Evolutionary conservation across 1,140 invertebrate genomes (phyloP), one percentile per base, ranked within the genome.

Genomic region (Aphaenogaster ashmeadi): DNA sequence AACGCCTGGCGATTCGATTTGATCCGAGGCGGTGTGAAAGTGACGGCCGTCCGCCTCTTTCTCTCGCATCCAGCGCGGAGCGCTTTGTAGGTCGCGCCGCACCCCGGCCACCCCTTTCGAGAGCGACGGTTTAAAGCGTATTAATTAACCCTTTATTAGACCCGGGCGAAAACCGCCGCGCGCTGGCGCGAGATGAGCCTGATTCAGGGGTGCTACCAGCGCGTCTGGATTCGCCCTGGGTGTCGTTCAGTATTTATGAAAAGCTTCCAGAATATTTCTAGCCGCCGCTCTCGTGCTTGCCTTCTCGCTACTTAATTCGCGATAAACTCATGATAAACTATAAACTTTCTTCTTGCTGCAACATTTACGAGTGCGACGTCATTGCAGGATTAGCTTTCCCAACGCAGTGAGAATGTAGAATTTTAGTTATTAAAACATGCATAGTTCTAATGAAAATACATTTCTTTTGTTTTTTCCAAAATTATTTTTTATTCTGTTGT

Each of bases 101-200:
- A 87, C 87, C 90, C 86, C 88, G 69, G 66, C 80, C 77, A 84
- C 88, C 87, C 89, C 88, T 92, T 92, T 88, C 88, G 80, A 88
- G 91, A 92, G 90, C 91, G 88, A 91, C 88, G 92, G 92, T 95
- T 94, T 94, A 93, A 94, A 95, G 94, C 92, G 92, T 94, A 94
- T 94, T 95, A 95, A 95, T 95, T 95, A 95, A 95, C 94, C 93
- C 94, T 95, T 95, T 95, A 95, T 95, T 94, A 94, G 93, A 94
- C 92, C 90, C 90, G 88, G 89, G 92, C 88, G 93, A 94, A 95
- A 95, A 94, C 92, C 92, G 89, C 94, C 90, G 90, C 88, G 91
- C 88, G 91, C 90, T 91, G 87, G 91, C 88, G 93, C 92, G 93
- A 91, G 90, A 94, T 93, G 94, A 94, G 93, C 93, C 90, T 89